Evolutionary conservation across 2,797 vertebrate species (phyloP), one percentile per base, ranked within the genome.

Genomic region (Otolemur crassicaudatus): DNA sequence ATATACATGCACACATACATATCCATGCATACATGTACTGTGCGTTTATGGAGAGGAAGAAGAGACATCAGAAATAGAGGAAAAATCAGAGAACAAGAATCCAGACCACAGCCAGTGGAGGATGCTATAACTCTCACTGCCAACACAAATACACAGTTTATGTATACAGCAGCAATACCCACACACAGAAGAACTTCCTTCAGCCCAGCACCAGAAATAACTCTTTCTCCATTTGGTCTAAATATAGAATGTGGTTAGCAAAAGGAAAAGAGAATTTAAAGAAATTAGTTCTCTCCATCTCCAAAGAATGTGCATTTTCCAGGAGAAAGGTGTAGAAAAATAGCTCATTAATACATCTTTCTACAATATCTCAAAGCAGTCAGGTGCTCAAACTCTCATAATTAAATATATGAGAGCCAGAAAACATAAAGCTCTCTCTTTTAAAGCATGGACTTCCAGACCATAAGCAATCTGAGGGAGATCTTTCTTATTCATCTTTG

Each of bases 241-340:
- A 94, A 86, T 37, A 88, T 49, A 95, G 67, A 82, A 77, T 56
- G 22, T 75, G 13, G 73, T 88, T 88, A 81, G 67, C 76, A 96
- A 94, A 97, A 95, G 31, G n/a, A 87, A 92, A 34, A 58, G 17
- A 94, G 29, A 88, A 81, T 72, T 49, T 85, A 43, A 69, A 75
- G 76, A 96, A 91, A 82, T 77, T 31, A 90, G 2, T 92, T 94
- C 40, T 90, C 61, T 90, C 53, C 23, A 25, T 83, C 49, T 90
- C 85, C 73, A 46, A 63, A 90, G 85, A 95, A 90, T 60, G 43
- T 88, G 37, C 76, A 37, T 58, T 93, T 96, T 87, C 25, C 82
- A 37, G 1, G n/a, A 92, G 69, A 79, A 90, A 92, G 61, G 65
- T 76, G 25, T 73, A 22, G 76, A 77, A 90, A 95, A 94, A 84